Evolutionary conservation across 2,888 invertebrate species (phyloP).

Genomic region (Drosophila austrosaltans): DNA sequence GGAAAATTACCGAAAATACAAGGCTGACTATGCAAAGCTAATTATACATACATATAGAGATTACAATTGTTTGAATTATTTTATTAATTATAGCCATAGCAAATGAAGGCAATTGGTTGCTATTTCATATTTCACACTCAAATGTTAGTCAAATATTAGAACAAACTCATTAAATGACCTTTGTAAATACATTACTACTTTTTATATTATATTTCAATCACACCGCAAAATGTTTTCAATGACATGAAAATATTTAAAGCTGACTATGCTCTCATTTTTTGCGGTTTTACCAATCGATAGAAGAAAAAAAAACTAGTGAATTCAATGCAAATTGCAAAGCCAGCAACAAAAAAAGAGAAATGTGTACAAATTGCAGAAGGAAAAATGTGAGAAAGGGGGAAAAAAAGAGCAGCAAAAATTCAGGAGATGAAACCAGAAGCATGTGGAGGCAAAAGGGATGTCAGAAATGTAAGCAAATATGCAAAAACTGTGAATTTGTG

Average conservation of each 20-base stretch:
- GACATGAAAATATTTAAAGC: conserved; percentile 28
- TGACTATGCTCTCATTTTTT: conserved; percentile 14
- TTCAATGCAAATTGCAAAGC: conserved; percentile 49
- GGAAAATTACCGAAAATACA: neutral
- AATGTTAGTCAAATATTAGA: too few species aligned
- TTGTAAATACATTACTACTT: neutral
- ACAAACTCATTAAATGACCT: neutral
- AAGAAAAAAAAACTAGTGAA: conserved; percentile 11
- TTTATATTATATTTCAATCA: neutral
- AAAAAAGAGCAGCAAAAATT: conserved; percentile 37
- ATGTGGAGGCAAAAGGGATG: conserved; percentile 23
- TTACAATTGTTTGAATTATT: neutral
- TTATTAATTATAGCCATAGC: too few species aligned
- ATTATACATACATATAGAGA: too few species aligned
- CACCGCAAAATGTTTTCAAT: neutral
- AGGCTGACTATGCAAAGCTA: neutral
- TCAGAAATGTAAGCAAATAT: conserved; percentile 57
- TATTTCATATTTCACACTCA: too few species aligned
- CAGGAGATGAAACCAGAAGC: conserved; percentile 42
- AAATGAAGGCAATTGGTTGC: too few species aligned
- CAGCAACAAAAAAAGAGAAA: conserved; percentile 29
- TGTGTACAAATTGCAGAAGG: neutral
- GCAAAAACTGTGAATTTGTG: conserved; percentile 70
- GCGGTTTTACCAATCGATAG: conserved; percentile 26
- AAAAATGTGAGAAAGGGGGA: neutral